phyloP scores from a whole-genome alignment of 2,113 vertebrate genomes.

The Camelus dromedarius region DNA sequence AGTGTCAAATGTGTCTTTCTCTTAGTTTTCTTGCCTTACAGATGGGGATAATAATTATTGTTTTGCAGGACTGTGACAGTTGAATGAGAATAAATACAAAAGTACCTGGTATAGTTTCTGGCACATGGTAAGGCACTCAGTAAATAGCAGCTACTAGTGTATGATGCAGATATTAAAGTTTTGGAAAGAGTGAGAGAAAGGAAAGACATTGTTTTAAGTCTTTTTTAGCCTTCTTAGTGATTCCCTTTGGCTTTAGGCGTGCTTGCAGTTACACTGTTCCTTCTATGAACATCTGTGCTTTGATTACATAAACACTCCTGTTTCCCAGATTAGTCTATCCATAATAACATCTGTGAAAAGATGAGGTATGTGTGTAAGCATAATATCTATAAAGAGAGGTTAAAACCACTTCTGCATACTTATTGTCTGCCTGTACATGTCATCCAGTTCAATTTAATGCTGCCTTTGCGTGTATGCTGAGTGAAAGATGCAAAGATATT shows the following conservation, averaged over 20 bases:
- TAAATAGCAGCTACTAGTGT: background rate
- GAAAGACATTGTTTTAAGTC: constrained; percentile 36
- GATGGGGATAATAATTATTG: background rate
- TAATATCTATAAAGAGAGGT: constrained; percentile 63
- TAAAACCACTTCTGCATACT: constrained; percentile 49
- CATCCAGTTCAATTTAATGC: background rate
- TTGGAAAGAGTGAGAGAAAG: constrained; percentile 45
- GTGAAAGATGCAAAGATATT: constrained; percentile 52
- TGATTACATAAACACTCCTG: constrained; percentile 69
- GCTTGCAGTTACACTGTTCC: constrained; percentile 27
- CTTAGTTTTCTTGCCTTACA: constrained; percentile 6
- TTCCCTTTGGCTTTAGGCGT: constrained; percentile 46
- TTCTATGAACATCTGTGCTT: constrained; percentile 61
- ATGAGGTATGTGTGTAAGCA: constrained; percentile 71
- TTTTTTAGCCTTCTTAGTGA: constrained; percentile 34
- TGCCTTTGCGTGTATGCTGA: constrained; percentile 38
- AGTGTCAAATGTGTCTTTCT: constrained; percentile 32
- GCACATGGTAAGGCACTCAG: background rate
- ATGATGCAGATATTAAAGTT: constrained; percentile 42
- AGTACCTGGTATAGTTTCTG: background rate
- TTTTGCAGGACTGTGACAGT: background rate
- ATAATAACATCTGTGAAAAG: constrained; percentile 78
- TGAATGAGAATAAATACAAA: constrained; percentile 48
- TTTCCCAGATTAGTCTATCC: constrained; percentile 75
- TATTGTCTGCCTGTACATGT: constrained; percentile 25